These are phyloP conservation scores for Metridium senile DNA, from an alignment of 92 coral and sea anemone species.

Conservation along the genomic window DNA sequence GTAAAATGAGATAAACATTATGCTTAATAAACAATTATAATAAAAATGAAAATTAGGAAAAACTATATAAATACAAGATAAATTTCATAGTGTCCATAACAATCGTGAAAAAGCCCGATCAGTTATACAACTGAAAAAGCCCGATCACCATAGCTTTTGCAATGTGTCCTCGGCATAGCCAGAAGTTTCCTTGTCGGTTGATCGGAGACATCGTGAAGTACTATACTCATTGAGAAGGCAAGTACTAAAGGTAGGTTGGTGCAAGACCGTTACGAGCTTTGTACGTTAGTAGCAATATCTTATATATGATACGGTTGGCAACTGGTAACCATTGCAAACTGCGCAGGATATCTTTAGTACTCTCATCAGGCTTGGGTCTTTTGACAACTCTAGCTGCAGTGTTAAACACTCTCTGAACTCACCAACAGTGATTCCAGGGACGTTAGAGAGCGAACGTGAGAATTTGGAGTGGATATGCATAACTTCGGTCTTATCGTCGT, in stretches of 20 bases:
- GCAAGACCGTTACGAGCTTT: neutral
- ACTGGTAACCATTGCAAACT: neutral
- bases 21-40: neutral
- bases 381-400: constrained; percentile 1
- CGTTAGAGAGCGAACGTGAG: neutral
- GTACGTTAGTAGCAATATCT: neutral
- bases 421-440: neutral
- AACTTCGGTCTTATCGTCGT: constrained; percentile 7
- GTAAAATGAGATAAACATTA: neutral
- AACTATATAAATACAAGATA: too few relatives aligned
- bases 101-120: neutral
- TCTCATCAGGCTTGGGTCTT: neutral
- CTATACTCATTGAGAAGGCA: neutral
- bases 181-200: neutral
- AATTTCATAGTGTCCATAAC: neutral
- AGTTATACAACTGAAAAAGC: neutral
- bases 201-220: neutral
- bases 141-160: neutral
- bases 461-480: constrained; percentile 13
- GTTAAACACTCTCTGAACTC: neutral
- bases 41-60: neutral
- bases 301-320: neutral
- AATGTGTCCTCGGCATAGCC: neutral
- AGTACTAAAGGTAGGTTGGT: neutral
- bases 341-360: neutral